Conservation (phyloP, 2,797 vertebrate genomes). For the Sebastes dallii region DNA sequence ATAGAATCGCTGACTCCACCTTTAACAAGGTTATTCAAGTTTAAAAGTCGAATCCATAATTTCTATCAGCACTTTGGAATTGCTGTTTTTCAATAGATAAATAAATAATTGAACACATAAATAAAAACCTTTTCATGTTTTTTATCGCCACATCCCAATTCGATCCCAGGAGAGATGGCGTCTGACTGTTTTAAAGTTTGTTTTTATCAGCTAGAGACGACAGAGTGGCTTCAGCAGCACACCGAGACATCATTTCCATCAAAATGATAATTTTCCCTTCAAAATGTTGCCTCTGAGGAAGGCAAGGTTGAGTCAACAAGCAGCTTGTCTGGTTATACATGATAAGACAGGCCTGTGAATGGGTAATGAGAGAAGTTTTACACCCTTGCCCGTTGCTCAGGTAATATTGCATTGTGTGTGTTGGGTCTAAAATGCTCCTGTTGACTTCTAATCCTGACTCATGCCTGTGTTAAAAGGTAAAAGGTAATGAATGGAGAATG, state of each 20-base stretch:
- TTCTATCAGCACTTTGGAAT: slow-evolving; percentile 28
- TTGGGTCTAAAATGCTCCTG: slow-evolving; percentile 27
- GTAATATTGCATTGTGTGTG: slow-evolving; percentile 49
- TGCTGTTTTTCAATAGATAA: slow-evolving; percentile 35
- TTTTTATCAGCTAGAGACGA: slow-evolving; percentile 62
- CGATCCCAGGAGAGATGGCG: slow-evolving; percentile 48
- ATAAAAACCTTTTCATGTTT: slow-evolving; percentile 37
- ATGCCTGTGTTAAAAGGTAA: slow-evolving; percentile 21
- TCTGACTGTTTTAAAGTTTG: slow-evolving; percentile 46
- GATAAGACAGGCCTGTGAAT: slow-evolving; percentile 67
- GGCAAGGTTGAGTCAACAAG: slow-evolving; percentile 74
- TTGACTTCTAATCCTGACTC: slow-evolving; percentile 42
- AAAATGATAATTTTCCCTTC: slow-evolving; percentile 70
- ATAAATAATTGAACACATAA: slow-evolving; percentile 13
- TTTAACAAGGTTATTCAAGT: slow-evolving; percentile 1
- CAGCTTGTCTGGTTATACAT: slow-evolving; percentile 73
- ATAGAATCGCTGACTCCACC: background rate
- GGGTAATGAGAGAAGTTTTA: slow-evolving; percentile 66
- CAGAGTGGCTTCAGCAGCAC: slow-evolving; percentile 46
- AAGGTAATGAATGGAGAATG: slow-evolving; percentile 18
- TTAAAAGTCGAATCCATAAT: slow-evolving; percentile 45
- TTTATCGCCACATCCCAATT: slow-evolving; percentile 39
- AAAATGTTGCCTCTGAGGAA: slow-evolving; percentile 65
- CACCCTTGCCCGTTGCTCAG: slow-evolving; percentile 42
- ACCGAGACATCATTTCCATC: slow-evolving; percentile 69